Base-by-base conservation (phyloP, 2,797 vertebrate species). In the Chelmon rostratus region DNA sequence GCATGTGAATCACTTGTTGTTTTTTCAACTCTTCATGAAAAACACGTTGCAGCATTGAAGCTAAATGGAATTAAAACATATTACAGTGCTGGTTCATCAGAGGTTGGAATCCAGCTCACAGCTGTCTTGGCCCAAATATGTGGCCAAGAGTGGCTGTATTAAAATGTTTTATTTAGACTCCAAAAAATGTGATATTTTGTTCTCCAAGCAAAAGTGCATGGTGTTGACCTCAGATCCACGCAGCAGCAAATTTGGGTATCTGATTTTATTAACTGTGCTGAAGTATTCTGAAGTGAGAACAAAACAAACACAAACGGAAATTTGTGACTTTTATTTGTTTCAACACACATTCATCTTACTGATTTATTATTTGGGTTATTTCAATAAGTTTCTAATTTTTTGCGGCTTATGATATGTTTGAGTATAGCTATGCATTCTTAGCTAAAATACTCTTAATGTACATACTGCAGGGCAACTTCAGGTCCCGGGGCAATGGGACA, bases 91-190 rank as follows among this genome's bases (percentile, higher is more conserved):
- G 56, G 77, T 79, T 84, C 56, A 79, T 61, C 37, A 66, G 25
- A 80, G 77, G 71, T 82, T 78, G 77, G 23, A 63, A 79, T 77
- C 57, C 25, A 70, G 31, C 71, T 70, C 61, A 38, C 64, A 68
- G 76, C 61, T 28, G 46, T 80, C 40, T 78, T 42, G 33, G 19
- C 28, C 44, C 18, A 58, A 54, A 78, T 76, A 40, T 73, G 61
- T 37, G 52, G 59, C 42, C 21, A 82, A 54, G 56, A 33, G 57
- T 74, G 31, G 8, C n/a, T 76, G 15, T 63, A 54, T 79, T 81
- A 61, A 63, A 67, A 50, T 58, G 7, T 72, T 78, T 71, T 58
- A 63, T 76, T 77, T 73, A 66, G 52, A 66, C 19, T 31, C 15
- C 21, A 31, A 25, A 53, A 69, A 76, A 58, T n/a, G 19, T 31